These are phyloP conservation scores for Beris chalybata DNA, from an alignment of 2,888 invertebrate genomes.

Conservation along the genomic window DNA sequence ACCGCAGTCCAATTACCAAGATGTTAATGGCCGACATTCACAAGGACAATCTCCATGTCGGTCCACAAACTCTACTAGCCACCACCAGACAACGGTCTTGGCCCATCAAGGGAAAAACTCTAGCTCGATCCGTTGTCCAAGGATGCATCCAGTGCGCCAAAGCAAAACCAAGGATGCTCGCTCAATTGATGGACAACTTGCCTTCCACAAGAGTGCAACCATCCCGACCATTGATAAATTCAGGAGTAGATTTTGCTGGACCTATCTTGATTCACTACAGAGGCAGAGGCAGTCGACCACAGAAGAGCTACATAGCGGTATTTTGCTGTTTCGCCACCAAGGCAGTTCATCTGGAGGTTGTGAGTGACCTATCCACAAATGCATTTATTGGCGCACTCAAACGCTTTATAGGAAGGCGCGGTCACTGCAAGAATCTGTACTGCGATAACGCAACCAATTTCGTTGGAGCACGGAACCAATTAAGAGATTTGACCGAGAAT, in stretches of 20 bases:
- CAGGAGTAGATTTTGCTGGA: no score
- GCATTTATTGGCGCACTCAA: constrained; percentile 28
- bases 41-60: constrained; percentile 2
- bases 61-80: constrained; percentile 31
- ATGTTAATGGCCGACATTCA: constrained; percentile 25
- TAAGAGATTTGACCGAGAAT: constrained; percentile 10
- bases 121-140: constrained; percentile 35
- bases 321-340: constrained; percentile 32
- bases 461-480: constrained; percentile 25
- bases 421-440: constrained; percentile 26
- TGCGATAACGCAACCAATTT: constrained; percentile 32
- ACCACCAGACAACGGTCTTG: constrained; percentile 41
- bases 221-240: no score
- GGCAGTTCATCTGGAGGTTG: constrained; percentile 33
- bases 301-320: constrained; percentile 34
- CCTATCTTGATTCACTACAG: no score
- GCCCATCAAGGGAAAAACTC: constrained; percentile 40
- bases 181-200: constrained; percentile 42
- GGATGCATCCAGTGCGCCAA: constrained; percentile 38
- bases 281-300: constrained; percentile 4
- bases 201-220: no score
- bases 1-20: constrained; percentile 34
- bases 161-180: constrained; percentile 31
- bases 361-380: constrained; percentile 2
- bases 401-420: constrained; percentile 28